Percentiles rank a stretch among this genome's conserved stretches.
These are phyloP conservation scores for Agraylea sexmaculata DNA, from an alignment of 1,140 invertebrate species.

Conservation along the genomic window DNA sequence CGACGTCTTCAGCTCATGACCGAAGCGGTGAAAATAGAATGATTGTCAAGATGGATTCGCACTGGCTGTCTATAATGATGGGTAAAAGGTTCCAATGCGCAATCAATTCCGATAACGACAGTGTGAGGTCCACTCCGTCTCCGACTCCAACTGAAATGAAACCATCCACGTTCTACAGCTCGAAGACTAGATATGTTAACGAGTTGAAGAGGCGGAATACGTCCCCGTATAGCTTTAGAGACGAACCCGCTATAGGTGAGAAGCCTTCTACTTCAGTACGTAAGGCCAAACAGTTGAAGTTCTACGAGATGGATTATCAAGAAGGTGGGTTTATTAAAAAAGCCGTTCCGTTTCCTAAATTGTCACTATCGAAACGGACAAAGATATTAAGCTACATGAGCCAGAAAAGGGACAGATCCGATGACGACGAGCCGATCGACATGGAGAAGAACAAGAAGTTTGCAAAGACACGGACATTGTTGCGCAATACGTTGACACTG, in stretches of 20 bases:
- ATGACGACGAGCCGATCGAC: slow-evolving; percentile 1
- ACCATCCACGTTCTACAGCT: background rate
- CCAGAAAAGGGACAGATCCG: slow-evolving; percentile 9
- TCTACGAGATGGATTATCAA: slow-evolving; percentile 30
- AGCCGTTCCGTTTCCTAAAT: slow-evolving; percentile 45
- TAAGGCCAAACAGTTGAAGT: slow-evolving; percentile 18
- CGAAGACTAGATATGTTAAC: slow-evolving; percentile 2
- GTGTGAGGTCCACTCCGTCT: slow-evolving; percentile 14
- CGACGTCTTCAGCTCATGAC: slow-evolving; percentile 9
- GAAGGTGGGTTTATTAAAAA: slow-evolving; percentile 49
- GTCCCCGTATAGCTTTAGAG: slow-evolving; percentile 17
- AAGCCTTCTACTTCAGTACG: background rate
- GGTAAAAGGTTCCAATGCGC: slow-evolving; percentile 44
- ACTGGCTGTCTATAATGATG: slow-evolving; percentile 46
- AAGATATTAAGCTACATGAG: slow-evolving; percentile 15
- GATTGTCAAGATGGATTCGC: slow-evolving; percentile 40
- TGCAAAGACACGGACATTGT: slow-evolving; percentile 13
- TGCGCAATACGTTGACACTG: slow-evolving; percentile 15
- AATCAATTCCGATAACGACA: slow-evolving; percentile 40
- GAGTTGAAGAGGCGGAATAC: background rate
- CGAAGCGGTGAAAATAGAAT: slow-evolving; percentile 27
- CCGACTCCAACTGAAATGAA: slow-evolving; percentile 6
- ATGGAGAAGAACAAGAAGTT: slow-evolving; percentile 18
- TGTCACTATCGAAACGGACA: slow-evolving; percentile 39
- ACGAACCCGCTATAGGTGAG: slow-evolving; percentile 9